Conservation (phyloP, 30 jellyfish, hydroid and myxozoan species). For the Nemopilema nomurai region DNA sequence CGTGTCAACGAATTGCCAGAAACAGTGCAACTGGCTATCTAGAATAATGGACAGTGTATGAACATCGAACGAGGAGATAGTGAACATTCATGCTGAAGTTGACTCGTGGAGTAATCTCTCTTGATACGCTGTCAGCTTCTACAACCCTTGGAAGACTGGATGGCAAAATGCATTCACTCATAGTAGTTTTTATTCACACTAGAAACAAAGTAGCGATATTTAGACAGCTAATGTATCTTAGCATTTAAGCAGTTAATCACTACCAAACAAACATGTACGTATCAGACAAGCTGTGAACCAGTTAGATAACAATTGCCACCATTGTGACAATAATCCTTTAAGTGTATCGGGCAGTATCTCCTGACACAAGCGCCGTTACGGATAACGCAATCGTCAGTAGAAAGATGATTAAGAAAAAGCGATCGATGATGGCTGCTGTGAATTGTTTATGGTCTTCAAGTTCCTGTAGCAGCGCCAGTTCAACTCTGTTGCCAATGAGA, state of each 20-base stretch:
- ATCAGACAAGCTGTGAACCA: background rate
- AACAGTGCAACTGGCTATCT: too few species aligned
- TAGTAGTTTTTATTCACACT: too few species aligned
- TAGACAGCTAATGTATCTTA: too few species aligned
- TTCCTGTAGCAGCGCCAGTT: slow-evolving; percentile 41
- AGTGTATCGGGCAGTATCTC: slow-evolving; percentile 56
- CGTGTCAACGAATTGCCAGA: too few species aligned
- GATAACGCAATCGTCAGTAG: slow-evolving; percentile 56
- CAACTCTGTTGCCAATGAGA: slow-evolving; percentile 52
- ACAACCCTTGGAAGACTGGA: too few species aligned
- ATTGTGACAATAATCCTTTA: background rate
- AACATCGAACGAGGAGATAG: too few species aligned
- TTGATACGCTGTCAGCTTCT: too few species aligned
- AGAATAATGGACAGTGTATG: too few species aligned
- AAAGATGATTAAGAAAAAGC: slow-evolving; percentile 44
- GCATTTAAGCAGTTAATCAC: background rate
- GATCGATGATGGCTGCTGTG: slow-evolving; percentile 62
- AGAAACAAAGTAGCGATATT: too few species aligned
- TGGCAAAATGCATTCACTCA: too few species aligned
- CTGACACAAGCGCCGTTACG: slow-evolving; percentile 61
- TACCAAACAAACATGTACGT: background rate
- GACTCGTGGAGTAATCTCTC: too few species aligned
- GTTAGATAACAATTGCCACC: background rate
- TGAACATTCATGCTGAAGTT: too few species aligned
- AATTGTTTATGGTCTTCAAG: slow-evolving; percentile 60